A percentile compares a stretch with the other conserved stretches of the same genome.
Evolutionary conservation across 2,797 vertebrate species (phyloP).

Genomic region (Sciurus vulgaris): DNA sequence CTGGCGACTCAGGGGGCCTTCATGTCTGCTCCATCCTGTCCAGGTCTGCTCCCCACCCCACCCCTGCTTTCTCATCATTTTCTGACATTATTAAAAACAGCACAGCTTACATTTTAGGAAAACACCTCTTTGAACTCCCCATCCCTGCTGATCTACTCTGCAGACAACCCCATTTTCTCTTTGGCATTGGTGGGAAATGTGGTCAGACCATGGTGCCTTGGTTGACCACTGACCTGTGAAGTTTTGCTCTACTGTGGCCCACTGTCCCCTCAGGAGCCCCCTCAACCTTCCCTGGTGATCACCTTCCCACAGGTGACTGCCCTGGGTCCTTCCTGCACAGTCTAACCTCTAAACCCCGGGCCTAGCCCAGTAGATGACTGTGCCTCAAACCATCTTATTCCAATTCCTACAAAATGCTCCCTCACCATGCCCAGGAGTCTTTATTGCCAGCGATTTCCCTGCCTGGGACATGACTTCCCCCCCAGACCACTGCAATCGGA

Average conservation of each 20-base stretch:
- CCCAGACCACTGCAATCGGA: not conserved
- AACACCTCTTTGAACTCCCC: not conserved
- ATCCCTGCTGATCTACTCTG: not conserved
- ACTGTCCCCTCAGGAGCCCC: too few relatives aligned
- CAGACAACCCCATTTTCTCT: not conserved
- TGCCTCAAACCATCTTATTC: not conserved
- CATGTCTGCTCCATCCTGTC: too few relatives aligned
- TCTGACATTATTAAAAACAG: too few relatives aligned
- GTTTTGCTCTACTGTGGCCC: too few relatives aligned
- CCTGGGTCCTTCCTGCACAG: too few relatives aligned
- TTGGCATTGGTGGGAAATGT: not conserved
- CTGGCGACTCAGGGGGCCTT: too few relatives aligned
- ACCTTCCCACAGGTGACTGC: too few relatives aligned
- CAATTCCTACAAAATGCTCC: not conserved
- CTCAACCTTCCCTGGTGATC: too few relatives aligned
- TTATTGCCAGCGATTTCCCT: not conserved
- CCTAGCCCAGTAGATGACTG: not conserved
- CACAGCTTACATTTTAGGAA: not conserved
- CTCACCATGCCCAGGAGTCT: not conserved
- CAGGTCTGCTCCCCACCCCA: too few relatives aligned
- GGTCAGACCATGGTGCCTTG: not conserved
- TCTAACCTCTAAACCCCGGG: too few relatives aligned
- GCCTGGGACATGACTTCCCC: fast-evolving
- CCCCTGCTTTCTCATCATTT: too few relatives aligned
- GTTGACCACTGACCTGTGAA: not conserved